Percentiles rank a stretch among this genome's conserved stretches.
phyloP scores from a whole-genome alignment of 2,888 invertebrate species.

The Luperina testacea region DNA sequence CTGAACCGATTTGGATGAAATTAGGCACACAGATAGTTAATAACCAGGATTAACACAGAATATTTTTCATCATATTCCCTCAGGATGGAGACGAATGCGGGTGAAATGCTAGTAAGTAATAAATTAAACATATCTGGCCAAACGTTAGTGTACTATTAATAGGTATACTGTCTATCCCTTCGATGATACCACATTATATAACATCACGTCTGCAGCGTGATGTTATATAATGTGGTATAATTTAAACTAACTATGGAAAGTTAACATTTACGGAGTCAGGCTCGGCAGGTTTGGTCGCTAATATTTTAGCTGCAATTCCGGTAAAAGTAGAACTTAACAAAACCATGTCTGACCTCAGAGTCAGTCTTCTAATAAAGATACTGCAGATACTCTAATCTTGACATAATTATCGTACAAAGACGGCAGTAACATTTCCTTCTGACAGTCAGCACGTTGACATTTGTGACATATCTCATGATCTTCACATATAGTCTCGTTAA shows the following conservation, averaged over 20 bases:
- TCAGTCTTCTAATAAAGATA: conserved; percentile 2
- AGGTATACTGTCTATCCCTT: neutral
- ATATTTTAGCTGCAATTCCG: neutral
- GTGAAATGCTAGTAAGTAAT: neutral
- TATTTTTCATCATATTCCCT: no score
- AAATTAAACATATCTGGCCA: neutral
- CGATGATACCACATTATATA: neutral
- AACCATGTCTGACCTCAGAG: neutral
- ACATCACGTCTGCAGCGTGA: neutral
- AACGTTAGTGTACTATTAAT: neutral
- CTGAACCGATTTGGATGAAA: no score
- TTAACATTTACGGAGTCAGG: neutral
- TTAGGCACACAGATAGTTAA: no score
- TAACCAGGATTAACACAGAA: no score
- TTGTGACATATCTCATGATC: conserved; percentile 18
- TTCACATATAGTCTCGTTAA: conserved; percentile 4
- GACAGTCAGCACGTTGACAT: neutral
- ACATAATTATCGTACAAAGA: neutral
- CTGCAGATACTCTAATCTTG: neutral
- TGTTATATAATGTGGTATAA: neutral
- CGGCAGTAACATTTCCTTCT: neutral
- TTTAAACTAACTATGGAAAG: neutral
- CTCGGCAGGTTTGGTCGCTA: neutral
- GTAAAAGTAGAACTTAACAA: neutral
- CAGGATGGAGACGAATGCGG: no score